These are phyloP conservation scores for Tubulanus polymorphus DNA, from an alignment of 2,888 invertebrate species.

Conservation along the genomic window DNA sequence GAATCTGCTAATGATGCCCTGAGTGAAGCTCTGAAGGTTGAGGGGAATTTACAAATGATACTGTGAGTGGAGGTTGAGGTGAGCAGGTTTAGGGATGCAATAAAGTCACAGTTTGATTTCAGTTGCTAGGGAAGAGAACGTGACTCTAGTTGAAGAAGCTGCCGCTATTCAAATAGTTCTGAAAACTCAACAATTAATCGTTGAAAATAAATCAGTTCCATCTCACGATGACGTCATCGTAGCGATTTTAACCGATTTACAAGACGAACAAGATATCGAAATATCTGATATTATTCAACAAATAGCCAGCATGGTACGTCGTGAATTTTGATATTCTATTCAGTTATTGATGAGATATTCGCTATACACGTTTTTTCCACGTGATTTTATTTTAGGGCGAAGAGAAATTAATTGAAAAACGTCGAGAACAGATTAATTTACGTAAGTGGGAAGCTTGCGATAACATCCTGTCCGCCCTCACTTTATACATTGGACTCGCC, in stretches of 20 bases:
- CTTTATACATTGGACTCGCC: constrained; percentile 32
- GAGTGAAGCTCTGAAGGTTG: no score
- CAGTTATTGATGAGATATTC: neutral
- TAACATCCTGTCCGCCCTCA: constrained; percentile 35
- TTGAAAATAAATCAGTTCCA: constrained; percentile 8
- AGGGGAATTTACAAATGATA: no score
- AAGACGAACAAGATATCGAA: constrained; percentile 39
- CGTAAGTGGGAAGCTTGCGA: constrained; percentile 23
- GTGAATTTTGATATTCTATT: neutral
- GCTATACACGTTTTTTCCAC: neutral
- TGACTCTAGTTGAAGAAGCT: constrained; percentile 41
- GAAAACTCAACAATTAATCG: constrained; percentile 19
- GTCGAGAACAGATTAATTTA: constrained; percentile 26
- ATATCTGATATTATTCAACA: constrained; percentile 26
- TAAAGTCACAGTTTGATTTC: no score
- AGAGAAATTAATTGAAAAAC: constrained; percentile 25
- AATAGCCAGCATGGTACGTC: constrained; percentile 20
- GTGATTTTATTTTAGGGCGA: constrained; percentile 24
- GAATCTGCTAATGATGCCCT: no score
- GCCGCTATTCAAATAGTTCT: constrained; percentile 38
- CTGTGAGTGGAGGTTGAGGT: no score
- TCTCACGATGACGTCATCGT: constrained; percentile 26
- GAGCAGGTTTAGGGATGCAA: no score
- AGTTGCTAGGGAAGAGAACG: constrained; percentile 39
- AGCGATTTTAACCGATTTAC: constrained; percentile 31